Percentiles rank a stretch among this genome's conserved stretches.
These are phyloP conservation scores for Lutraria lutraria DNA, from an alignment of 2,888 invertebrate genomes.

Conservation along the genomic window DNA sequence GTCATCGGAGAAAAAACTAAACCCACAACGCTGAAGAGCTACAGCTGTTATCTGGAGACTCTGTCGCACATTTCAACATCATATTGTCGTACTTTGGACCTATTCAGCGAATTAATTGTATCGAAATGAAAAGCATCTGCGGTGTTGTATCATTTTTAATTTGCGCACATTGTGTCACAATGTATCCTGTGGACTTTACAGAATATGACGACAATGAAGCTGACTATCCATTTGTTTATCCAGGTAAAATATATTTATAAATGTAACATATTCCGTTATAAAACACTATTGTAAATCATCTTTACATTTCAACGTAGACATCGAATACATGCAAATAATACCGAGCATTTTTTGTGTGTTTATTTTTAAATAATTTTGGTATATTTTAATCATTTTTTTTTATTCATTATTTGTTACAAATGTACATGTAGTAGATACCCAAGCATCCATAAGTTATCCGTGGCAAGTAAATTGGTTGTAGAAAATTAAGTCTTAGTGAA, in stretches of 20 bases:
- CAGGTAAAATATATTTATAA: slow-evolving; percentile 7
- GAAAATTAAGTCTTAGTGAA: too few relatives aligned
- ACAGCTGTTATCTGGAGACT: neutral
- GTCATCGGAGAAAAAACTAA: neutral
- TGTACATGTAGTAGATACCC: too few relatives aligned
- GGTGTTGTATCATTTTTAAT: neutral
- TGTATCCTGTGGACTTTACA: slow-evolving; percentile 2
- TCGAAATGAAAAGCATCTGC: neutral
- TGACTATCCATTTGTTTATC: neutral
- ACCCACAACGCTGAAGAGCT: neutral
- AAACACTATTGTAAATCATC: neutral
- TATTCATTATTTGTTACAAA: too few relatives aligned
- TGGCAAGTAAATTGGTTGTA: too few relatives aligned
- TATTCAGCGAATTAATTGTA: neutral
- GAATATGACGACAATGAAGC: neutral
- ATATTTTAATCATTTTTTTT: too few relatives aligned
- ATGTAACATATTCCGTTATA: neutral
- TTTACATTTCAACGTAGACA: neutral
- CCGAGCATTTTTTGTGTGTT: too few relatives aligned
- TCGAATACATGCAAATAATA: too few relatives aligned
- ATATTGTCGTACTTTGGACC: neutral
- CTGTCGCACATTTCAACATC: neutral
- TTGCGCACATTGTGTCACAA: neutral
- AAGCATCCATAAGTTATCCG: too few relatives aligned
- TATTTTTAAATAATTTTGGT: too few relatives aligned